phyloP scores from a whole-genome alignment of 2,888 invertebrate genomes.

The Ophion ventricosus region DNA sequence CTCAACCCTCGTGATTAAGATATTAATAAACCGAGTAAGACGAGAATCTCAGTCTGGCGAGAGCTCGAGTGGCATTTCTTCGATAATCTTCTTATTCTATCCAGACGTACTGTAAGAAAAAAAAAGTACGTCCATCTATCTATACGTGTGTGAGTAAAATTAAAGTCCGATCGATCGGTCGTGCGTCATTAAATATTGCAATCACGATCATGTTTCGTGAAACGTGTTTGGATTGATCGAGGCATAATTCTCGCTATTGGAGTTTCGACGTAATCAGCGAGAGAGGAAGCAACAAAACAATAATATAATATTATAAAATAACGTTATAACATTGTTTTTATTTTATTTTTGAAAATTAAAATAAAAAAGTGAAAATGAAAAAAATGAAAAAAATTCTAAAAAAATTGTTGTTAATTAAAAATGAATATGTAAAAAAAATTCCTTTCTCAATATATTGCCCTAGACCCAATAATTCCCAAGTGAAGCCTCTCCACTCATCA shows the following conservation, averaged over 20 bases:
- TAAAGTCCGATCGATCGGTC: conserved; percentile 20
- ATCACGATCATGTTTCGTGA: conserved; percentile 56
- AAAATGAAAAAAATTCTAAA: too few relatives aligned
- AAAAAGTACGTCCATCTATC: conserved; percentile 11
- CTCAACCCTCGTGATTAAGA: conserved; percentile 68
- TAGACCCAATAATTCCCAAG: too few relatives aligned
- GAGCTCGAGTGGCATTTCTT: conserved; percentile 59
- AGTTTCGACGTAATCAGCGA: not conserved
- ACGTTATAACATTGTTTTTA: too few relatives aligned
- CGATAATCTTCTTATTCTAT: conserved; percentile 62
- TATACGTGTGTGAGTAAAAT: conserved; percentile 13
- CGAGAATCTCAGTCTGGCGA: conserved; percentile 55
- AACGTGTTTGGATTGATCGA: conserved; percentile 52
- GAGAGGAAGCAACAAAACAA: not conserved
- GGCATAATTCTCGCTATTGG: conserved; percentile 44
- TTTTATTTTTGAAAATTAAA: too few relatives aligned
- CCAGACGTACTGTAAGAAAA: conserved; percentile 6
- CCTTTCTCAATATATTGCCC: too few relatives aligned
- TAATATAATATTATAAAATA: not conserved
- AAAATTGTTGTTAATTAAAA: too few relatives aligned
- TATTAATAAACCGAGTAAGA: conserved; percentile 66
- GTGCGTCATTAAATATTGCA: conserved; percentile 43
- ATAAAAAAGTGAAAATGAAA: too few relatives aligned
- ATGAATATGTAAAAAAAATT: too few relatives aligned
- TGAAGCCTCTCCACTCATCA: too few relatives aligned